Evolutionary conservation across 2,797 vertebrate genomes (phyloP).

Genomic region (Semaprochilodus insignis): DNA sequence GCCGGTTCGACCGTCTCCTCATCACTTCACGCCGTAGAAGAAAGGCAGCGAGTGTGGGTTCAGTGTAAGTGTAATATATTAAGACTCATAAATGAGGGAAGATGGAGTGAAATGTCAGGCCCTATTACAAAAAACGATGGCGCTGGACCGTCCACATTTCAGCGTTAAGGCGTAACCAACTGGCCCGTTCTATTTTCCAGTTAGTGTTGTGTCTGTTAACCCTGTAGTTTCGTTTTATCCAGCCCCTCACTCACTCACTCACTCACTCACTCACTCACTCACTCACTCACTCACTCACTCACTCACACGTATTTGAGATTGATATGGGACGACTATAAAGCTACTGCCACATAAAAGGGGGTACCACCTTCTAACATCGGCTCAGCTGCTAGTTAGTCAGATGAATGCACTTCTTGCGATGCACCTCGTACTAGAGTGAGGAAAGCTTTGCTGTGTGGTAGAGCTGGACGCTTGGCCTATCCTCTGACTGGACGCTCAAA

Average conservation of each 20-base stretch:
- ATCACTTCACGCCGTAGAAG: background rate
- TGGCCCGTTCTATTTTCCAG: background rate
- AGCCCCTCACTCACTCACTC: background rate
- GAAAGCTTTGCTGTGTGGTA: background rate
- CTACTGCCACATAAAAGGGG: background rate
- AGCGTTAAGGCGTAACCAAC: background rate
- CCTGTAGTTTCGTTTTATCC: background rate
- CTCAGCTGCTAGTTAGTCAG: background rate
- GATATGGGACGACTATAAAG: background rate
- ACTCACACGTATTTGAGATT: background rate
- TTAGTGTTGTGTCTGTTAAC: background rate
- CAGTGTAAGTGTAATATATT: conserved; percentile 2
- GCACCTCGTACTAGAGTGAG: too few relatives aligned
- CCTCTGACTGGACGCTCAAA: background rate
- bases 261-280: too few relatives aligned
- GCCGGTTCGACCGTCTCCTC: background rate
- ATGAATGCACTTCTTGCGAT: background rate
- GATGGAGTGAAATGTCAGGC: background rate
- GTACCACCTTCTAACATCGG: background rate
- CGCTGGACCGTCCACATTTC: too few relatives aligned
- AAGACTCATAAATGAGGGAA: background rate
- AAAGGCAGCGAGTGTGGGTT: background rate
- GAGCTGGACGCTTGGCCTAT: background rate
- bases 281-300: too few relatives aligned
- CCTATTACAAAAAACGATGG: background rate